Evolutionary conservation across 2,888 invertebrate genomes (phyloP).

Genomic region (Petrolisthes manimaculis): DNA sequence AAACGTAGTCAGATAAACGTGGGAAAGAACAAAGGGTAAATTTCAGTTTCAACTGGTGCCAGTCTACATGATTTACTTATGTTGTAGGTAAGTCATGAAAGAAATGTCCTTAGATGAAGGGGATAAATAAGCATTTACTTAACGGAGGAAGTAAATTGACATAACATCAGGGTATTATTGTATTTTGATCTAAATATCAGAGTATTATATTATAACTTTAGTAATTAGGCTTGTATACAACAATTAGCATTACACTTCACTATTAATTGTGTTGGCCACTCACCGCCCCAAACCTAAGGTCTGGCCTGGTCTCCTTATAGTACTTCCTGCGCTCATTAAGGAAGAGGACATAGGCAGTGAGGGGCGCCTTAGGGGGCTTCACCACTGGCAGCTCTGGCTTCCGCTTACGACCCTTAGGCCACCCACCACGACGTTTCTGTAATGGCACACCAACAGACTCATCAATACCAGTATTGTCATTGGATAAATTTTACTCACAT

Average conservation of each 20-base stretch:
- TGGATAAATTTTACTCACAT: background rate
- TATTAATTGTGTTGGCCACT: background rate
- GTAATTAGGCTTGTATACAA: no score
- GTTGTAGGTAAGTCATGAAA: no score
- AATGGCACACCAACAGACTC: constrained; percentile 34
- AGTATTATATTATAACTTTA: no score
- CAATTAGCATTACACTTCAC: no score
- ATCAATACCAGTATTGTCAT: no score
- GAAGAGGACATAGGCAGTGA: constrained; percentile 75
- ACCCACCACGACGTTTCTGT: constrained; percentile 74
- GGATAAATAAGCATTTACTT: no score
- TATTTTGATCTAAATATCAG: no score
- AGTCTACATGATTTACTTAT: no score
- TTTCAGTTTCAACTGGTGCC: no score
- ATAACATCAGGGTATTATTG: no score
- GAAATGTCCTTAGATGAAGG: no score
- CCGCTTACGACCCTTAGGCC: constrained; percentile 76
- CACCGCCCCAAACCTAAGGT: constrained; percentile 68
- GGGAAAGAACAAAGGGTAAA: background rate
- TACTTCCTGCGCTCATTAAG: constrained; percentile 74
- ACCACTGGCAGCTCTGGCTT: constrained; percentile 73
- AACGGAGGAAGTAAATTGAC: no score
- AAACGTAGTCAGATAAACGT: background rate
- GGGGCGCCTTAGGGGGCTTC: constrained; percentile 74
- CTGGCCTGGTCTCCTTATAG: constrained; percentile 70